These are phyloP conservation scores for Myotis brandtii DNA, from an alignment of 2,113 vertebrate genomes.

Conservation along the genomic window DNA sequence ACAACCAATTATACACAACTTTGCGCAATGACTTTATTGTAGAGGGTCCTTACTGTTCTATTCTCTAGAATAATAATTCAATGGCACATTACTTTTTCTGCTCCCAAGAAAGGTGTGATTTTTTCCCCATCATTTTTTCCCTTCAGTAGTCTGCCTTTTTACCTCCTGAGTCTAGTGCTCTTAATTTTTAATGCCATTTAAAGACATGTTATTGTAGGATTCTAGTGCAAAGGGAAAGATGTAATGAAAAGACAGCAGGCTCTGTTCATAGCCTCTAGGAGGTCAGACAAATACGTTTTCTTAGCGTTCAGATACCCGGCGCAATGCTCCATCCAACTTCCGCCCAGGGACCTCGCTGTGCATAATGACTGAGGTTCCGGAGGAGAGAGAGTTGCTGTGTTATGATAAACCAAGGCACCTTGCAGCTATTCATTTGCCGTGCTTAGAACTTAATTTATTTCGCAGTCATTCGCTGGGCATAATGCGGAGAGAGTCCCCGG, in stretches of 20 bases:
- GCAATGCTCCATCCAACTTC: neutral
- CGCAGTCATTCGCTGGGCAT: slow-evolving; percentile 52
- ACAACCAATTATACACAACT: neutral
- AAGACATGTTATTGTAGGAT: neutral
- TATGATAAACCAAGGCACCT: slow-evolving; percentile 62
- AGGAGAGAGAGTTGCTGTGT: slow-evolving; percentile 48
- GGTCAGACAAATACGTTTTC: neutral
- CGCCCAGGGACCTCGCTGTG: neutral
- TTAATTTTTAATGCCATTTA: slow-evolving; percentile 67
- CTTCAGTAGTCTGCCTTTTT: slow-evolving; percentile 43
- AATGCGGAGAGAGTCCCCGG: slow-evolving; percentile 43
- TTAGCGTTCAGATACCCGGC: neutral
- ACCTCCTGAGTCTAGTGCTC: neutral
- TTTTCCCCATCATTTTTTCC: neutral
- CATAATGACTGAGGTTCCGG: neutral
- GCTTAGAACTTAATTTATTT: slow-evolving; percentile 80
- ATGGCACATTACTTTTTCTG: neutral
- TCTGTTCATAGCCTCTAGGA: neutral
- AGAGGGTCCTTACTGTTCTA: neutral
- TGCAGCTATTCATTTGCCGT: slow-evolving; percentile 68
- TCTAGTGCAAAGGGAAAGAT: slow-evolving; percentile 22
- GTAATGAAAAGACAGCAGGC: slow-evolving; percentile 63
- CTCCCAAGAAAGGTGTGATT: neutral
- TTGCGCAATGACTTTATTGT: neutral
- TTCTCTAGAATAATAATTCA: slow-evolving; percentile 8